These are phyloP conservation scores for Zosterops hypoxanthus DNA, from an alignment of 2,113 vertebrate species.

Conservation along the genomic window DNA sequence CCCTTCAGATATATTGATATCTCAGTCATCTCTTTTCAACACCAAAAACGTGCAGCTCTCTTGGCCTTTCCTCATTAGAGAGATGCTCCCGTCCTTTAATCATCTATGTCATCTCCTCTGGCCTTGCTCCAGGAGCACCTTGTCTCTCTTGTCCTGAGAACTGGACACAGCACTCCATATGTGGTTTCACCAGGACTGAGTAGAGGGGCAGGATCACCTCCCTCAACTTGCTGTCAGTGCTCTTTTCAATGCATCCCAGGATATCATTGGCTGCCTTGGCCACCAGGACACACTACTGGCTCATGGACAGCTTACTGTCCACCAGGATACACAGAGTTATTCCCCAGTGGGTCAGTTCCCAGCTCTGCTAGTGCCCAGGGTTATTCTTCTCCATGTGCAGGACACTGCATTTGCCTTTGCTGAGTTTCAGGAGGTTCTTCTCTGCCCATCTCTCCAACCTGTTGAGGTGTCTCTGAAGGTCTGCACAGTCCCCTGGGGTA, in stretches of 20 bases:
- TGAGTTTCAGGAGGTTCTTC: background rate
- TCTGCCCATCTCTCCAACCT: background rate
- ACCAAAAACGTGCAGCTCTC: background rate
- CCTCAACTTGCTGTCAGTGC: rapidly evolving
- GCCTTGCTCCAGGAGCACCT: background rate
- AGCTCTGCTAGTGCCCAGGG: background rate
- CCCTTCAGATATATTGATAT: too few relatives aligned
- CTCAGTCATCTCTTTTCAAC: background rate
- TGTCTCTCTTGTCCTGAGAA: background rate
- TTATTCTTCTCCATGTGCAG: background rate
- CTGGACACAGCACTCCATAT: background rate
- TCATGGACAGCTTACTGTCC: background rate
- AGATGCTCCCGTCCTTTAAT: background rate
- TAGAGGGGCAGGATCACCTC: background rate
- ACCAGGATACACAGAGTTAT: background rate
- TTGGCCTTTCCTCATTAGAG: background rate
- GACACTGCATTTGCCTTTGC: background rate
- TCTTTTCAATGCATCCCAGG: background rate
- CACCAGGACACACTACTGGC: background rate
- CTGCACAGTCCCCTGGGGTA: background rate
- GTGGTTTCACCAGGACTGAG: background rate
- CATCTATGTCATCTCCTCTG: background rate
- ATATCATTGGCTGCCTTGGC: too few relatives aligned
- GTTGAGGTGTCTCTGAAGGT: background rate
- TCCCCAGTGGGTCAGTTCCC: background rate